Evolutionary conservation across 2,113 vertebrate species (phyloP).

Genomic region (Pseudopodoces humilis): DNA sequence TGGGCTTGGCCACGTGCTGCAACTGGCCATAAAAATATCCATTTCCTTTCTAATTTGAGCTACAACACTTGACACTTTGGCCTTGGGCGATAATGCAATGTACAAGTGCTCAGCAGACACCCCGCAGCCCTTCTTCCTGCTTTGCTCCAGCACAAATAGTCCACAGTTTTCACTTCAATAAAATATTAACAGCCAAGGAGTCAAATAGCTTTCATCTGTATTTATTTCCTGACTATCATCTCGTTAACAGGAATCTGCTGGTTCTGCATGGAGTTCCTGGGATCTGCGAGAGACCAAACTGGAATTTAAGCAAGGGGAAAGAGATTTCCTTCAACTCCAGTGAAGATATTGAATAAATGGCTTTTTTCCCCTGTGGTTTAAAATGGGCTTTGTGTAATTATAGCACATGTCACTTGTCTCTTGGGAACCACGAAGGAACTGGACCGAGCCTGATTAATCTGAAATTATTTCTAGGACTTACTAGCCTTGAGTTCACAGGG

Average conservation of each 20-base stretch:
- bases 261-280: background rate
- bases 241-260: background rate
- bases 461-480: background rate
- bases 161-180: background rate
- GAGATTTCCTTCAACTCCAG: background rate
- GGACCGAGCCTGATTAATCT: background rate
- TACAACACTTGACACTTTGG: constrained; percentile 41
- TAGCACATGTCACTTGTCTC: background rate
- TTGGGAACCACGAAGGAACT: background rate
- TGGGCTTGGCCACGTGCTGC: background rate
- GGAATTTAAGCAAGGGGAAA: background rate
- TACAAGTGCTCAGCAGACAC: constrained; percentile 1
- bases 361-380: background rate
- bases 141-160: background rate
- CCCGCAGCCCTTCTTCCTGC: background rate
- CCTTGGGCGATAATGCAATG: background rate
- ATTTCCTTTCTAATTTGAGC: constrained; percentile 50
- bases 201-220: background rate
- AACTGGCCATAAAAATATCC: constrained; percentile 44
- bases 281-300: background rate
- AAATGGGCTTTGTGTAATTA: background rate
- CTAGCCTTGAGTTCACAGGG: background rate
- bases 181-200: background rate
- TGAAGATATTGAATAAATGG: background rate
- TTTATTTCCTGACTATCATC: background rate